phyloP scores from a whole-genome alignment of 53 echinoderm and acorn worm species.

The Holothuria leucospilota region DNA sequence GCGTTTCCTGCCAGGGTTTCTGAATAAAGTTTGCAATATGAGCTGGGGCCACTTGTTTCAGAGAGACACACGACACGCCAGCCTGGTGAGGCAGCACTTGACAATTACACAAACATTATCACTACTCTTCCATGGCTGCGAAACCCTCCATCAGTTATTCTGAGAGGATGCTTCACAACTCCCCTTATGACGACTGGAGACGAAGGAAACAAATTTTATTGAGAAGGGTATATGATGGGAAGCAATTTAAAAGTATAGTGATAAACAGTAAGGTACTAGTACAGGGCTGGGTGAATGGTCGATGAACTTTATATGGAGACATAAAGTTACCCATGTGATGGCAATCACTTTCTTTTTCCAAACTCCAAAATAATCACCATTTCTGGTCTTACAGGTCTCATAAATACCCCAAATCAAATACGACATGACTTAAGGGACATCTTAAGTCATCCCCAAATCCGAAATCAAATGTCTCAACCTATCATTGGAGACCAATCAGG shows the following conservation, averaged over 20 bases:
- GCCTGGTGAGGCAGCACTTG: constrained; percentile 15
- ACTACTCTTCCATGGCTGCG: constrained; percentile 18
- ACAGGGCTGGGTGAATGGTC: constrained; percentile 33
- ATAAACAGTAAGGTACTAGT: background rate
- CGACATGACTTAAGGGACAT: constrained; percentile 37
- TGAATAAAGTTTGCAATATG: too few species aligned
- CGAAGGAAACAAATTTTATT: constrained; percentile 6
- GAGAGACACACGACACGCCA: constrained; percentile 36
- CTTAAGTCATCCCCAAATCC: constrained; percentile 44
- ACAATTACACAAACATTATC: constrained; percentile 5
- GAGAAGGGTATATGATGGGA: constrained; percentile 31
- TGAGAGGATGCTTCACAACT: constrained; percentile 29
- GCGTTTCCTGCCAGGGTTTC: too few species aligned
- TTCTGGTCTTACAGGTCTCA: constrained; percentile 32
- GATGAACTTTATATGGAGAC: constrained; percentile 21
- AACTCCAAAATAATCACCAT: constrained; percentile 28
- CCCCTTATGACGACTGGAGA: constrained; percentile 24
- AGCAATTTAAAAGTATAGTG: too few species aligned
- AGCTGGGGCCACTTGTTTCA: constrained; percentile 22
- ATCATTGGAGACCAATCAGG: constrained; percentile 41
- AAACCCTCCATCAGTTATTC: constrained; percentile 19
- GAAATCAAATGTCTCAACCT: constrained; percentile 45
- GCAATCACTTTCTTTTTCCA: constrained; percentile 24
- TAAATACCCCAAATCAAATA: constrained; percentile 38
- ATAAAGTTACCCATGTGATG: constrained; percentile 28